phyloP scores from a whole-genome alignment of 2,797 vertebrate genomes.

The Loriculus beryllinus region DNA sequence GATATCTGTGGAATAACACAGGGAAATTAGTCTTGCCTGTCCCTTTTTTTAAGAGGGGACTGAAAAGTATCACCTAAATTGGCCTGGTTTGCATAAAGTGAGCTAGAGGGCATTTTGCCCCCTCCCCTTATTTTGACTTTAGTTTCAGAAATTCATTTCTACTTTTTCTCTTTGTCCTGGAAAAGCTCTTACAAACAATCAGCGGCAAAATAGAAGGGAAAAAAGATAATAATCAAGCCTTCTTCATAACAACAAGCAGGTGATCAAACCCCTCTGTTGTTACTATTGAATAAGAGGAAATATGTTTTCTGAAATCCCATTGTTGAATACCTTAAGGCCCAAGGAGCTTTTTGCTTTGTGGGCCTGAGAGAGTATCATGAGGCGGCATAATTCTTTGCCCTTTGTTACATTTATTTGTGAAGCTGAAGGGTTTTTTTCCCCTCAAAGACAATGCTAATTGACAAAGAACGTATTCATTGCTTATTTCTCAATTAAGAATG shows the following conservation, averaged over 20 bases:
- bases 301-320: background rate
- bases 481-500: background rate
- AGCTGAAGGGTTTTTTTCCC: background rate
- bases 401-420: background rate
- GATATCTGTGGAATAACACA: conserved; percentile 81
- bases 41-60: background rate
- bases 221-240: background rate
- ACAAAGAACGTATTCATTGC: background rate
- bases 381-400: background rate
- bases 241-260: background rate
- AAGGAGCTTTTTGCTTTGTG: background rate
- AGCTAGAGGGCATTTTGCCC: background rate
- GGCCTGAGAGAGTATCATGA: background rate
- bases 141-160: background rate
- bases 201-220: background rate
- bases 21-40: background rate
- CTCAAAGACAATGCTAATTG: background rate
- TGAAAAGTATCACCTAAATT: background rate
- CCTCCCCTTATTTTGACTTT: background rate
- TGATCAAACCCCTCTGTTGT: background rate
- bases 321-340: background rate
- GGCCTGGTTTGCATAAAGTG: background rate
- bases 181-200: background rate
- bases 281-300: background rate
- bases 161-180: background rate